phyloP scores from a whole-genome alignment of 2,888 invertebrate genomes.

The Cylloceria caligata region DNA sequence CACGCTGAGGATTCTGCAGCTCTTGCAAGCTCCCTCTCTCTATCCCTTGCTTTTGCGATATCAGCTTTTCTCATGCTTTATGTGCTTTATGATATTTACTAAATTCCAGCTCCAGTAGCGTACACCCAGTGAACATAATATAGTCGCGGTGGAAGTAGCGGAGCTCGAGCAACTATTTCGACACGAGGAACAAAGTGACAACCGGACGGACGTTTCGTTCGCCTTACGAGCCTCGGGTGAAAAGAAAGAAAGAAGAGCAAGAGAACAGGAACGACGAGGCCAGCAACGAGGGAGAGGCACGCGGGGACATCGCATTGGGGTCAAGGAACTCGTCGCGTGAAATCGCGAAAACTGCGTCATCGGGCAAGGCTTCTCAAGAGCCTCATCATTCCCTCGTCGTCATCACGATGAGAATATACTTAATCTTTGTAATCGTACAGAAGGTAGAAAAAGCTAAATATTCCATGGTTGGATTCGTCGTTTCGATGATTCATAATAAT shows the following conservation, averaged over 20 bases:
- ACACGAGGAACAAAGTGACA: conserved; percentile 67
- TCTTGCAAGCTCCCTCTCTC: conserved; percentile 52
- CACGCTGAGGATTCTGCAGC: conserved; percentile 55
- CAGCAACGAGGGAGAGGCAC: not conserved
- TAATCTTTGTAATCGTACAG: conserved; percentile 1
- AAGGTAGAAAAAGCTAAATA: not conserved
- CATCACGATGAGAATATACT: not conserved
- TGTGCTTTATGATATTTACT: conserved; percentile 70
- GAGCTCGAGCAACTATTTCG: conserved; percentile 39
- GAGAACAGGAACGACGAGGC: conserved; percentile 40
- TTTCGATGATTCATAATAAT: conserved; percentile 2
- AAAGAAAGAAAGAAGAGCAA: conserved; percentile 34
- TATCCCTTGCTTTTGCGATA: conserved; percentile 18
- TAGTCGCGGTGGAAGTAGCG: conserved; percentile 19
- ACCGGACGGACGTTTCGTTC: conserved; percentile 67
- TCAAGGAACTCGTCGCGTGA: conserved; percentile 47
- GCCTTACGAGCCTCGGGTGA: conserved; percentile 34
- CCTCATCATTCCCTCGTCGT: conserved; percentile 23
- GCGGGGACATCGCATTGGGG: conserved; percentile 36
- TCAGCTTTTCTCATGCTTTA: conserved; percentile 14
- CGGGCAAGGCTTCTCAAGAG: conserved; percentile 15
- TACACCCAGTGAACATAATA: conserved; percentile 16
- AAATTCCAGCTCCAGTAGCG: conserved; percentile 65
- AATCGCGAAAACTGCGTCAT: conserved; percentile 58
- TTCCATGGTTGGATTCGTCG: not conserved